Percentiles rank a stretch among this genome's conserved stretches.
Conservation (phyloP, 2,797 vertebrate genomes). For the Pangasius larnaudii region DNA sequence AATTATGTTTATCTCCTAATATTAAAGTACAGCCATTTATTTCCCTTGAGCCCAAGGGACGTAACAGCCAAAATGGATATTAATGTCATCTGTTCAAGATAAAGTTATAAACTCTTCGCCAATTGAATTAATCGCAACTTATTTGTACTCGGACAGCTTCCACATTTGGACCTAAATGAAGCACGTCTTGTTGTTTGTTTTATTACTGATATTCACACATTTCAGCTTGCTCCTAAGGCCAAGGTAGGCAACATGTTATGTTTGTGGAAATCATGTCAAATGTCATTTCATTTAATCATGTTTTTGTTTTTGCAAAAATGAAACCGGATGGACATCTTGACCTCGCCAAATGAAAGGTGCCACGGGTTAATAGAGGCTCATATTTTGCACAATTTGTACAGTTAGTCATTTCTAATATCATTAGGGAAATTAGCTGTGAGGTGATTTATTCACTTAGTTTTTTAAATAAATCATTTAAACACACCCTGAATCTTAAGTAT, state of each 20-base stretch:
- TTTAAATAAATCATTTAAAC: constrained; percentile 83
- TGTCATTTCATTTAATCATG: constrained; percentile 78
- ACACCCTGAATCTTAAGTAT: constrained; percentile 76
- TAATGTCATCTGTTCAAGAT: constrained; percentile 76
- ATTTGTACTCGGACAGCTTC: constrained; percentile 62
- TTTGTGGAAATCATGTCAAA: constrained; percentile 76
- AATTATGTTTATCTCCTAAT: constrained; percentile 95
- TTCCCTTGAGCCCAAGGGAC: constrained; percentile 85
- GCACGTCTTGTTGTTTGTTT: constrained; percentile 58
- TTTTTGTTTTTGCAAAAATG: constrained; percentile 79
- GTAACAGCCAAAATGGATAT: constrained; percentile 77
- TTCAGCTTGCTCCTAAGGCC: constrained; percentile 62
- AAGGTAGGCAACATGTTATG: constrained; percentile 67
- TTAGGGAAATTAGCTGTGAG: constrained; percentile 82
- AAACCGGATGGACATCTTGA: constrained; percentile 78
- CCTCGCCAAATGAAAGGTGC: constrained; percentile 74
- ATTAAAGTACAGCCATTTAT: constrained; percentile 98
- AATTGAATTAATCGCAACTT: constrained; percentile 60
- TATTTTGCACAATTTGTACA: constrained; percentile 79
- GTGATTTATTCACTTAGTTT: constrained; percentile 83
- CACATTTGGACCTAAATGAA: constrained; percentile 56
- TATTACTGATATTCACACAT: constrained; percentile 65
- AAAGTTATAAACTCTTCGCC: constrained; percentile 43
- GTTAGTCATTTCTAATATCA: constrained; percentile 84
- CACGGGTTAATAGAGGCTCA: constrained; percentile 80